Conservation (phyloP, 2,797 vertebrate species). For the Ispidina picta region DNA sequence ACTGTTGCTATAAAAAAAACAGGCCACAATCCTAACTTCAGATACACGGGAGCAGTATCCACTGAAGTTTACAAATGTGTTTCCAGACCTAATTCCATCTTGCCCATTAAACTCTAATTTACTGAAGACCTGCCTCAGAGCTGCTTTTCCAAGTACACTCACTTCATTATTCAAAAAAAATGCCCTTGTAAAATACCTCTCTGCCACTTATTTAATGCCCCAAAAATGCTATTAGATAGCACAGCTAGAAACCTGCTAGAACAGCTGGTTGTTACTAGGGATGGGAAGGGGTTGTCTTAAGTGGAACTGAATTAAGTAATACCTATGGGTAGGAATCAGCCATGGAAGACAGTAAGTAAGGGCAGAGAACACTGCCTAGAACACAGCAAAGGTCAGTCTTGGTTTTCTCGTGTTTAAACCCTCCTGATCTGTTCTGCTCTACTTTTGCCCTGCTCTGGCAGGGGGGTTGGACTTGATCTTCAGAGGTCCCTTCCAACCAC, state of each 20-base stretch:
- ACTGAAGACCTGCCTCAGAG: background rate
- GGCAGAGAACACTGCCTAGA: background rate
- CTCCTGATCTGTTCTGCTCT: background rate
- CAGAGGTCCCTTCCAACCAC: too few relatives aligned
- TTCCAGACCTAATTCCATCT: background rate
- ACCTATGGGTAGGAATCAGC: background rate
- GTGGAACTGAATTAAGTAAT: background rate
- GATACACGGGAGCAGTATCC: background rate
- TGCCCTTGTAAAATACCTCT: background rate
- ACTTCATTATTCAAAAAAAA: background rate
- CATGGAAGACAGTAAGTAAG: background rate
- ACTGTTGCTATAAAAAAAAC: background rate
- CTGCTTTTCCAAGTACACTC: background rate
- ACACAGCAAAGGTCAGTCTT: background rate
- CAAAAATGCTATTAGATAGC: background rate
- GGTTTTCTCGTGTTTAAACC: background rate
- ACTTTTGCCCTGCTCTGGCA: too few relatives aligned
- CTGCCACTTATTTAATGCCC: background rate
- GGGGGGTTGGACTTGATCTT: too few relatives aligned
- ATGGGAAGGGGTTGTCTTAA: background rate
- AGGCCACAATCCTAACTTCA: background rate
- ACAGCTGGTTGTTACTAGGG: background rate
- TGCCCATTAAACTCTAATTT: background rate
- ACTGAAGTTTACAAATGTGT: background rate
- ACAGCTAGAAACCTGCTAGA: background rate